Base-by-base conservation (phyloP, 2,113 vertebrate species). In the Cyprinus carpio region DNA sequence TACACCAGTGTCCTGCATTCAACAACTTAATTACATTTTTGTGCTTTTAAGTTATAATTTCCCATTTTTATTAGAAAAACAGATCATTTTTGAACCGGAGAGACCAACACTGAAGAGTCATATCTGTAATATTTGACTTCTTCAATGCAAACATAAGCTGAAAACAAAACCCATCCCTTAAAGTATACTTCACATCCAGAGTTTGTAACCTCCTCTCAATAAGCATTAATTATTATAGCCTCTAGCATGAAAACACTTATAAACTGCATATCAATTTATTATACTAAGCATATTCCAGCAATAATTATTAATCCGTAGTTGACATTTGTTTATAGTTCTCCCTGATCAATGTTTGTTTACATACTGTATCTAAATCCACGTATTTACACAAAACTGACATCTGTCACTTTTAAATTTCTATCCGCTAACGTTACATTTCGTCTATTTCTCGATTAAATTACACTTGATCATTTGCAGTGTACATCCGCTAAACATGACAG, bases 161-260 rank as follows among this genome's bases (percentile, higher is more conserved):
- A 40, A 72, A 72, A 67, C 27, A 49, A 64, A 25, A 64, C 23
- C 25, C 25, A 81, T 40, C 56, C 56, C 56, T 58, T 54, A 78
- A 58, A 78, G 29, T 34, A 78, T 51, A 75, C 46, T 34, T 8
- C n/a, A 76, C 4, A 8, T 20, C 12, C 18, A 78, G 25, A 3
- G 51, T 31, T 78, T 58, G 60, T 5, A 78, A 74, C 6, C 11
- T 46, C 23, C 5, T 40, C 20, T 43, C 20, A 74, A 25, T 43
- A 58, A 58, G 7, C 51, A 34, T 37, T 4, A 76, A 76, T 76
- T 4, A 4, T 6, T 18, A 29, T 27, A 56, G 27, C 12, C 2
- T 77, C 16, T 12, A 40, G 3, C 37, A 25, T 46, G 2, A 12
- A 40, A 40, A 6, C 12, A 31, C 1, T 23, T 37, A 2, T 34